Percentiles rank a stretch among this genome's conserved stretches.
Conservation (phyloP, 2,113 vertebrate genomes). For the Ailurus styani region DNA sequence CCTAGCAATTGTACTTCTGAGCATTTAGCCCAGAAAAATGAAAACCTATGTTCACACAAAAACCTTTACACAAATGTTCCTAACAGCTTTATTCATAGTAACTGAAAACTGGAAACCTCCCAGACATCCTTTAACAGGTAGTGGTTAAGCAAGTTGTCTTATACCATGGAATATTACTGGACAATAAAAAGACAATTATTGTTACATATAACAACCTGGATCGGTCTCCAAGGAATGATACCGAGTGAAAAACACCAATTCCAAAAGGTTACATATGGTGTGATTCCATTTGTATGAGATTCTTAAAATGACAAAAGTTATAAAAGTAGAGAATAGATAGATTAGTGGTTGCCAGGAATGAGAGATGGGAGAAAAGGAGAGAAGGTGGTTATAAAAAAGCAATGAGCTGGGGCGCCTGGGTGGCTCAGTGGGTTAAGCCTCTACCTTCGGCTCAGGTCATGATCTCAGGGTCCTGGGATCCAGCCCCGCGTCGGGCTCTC, state of each 20-base stretch:
- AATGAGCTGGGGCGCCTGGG: no score
- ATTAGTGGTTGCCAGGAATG: not conserved
- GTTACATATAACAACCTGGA: not conserved
- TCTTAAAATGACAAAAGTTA: slow-evolving; percentile 23
- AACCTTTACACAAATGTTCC: not conserved
- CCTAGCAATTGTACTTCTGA: not conserved
- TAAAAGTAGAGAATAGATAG: not conserved
- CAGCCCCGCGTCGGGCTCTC: no score
- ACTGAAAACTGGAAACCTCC: not conserved
- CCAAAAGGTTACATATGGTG: not conserved
- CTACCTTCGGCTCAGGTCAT: no score
- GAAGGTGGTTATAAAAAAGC: not conserved
- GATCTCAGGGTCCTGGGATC: no score
- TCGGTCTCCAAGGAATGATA: not conserved
- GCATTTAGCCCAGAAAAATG: not conserved
- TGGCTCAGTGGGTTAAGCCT: no score
- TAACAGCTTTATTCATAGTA: not conserved
- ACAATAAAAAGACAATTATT: not conserved
- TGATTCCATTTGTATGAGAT: not conserved
- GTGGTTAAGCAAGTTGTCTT: not conserved
- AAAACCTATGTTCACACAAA: not conserved
- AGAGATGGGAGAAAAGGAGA: not conserved
- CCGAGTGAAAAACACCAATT: not conserved
- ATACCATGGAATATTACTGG: not conserved
- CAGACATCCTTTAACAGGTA: not conserved